Evolutionary conservation across 1,140 invertebrate species (phyloP).

Genomic region (Mya arenaria): DNA sequence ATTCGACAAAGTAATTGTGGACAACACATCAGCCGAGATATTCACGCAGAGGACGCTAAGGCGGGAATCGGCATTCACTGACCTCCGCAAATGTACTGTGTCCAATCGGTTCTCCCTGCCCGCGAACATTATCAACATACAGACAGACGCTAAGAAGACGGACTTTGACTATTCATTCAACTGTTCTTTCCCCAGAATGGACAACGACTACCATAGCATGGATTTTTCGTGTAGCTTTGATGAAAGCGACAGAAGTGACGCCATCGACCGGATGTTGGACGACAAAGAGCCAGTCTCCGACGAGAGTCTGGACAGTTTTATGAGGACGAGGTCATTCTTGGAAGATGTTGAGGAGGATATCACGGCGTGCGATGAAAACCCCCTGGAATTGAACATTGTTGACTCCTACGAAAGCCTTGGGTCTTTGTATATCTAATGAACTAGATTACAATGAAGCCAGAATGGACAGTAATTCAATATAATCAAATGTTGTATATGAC

Average conservation of each 20-base stretch:
- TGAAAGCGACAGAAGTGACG: neutral
- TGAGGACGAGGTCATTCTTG: neutral
- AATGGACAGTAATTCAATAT: no score
- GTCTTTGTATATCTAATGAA: no score
- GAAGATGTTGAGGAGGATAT: no score
- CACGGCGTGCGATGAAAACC: no score
- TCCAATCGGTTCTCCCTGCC: constrained; percentile 19
- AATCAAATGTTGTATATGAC: no score
- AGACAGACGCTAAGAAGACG: neutral
- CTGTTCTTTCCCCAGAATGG: constrained; percentile 41
- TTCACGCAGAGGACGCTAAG: constrained; percentile 8
- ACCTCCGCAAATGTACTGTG: constrained; percentile 6
- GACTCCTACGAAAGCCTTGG: no score
- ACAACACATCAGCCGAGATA: neutral
- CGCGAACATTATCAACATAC: neutral
- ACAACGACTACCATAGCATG: constrained; percentile 10
- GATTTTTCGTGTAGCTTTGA: constrained; percentile 5
- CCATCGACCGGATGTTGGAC: neutral
- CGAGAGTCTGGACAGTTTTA: neutral
- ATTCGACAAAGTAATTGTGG: neutral
- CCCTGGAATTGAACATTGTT: no score
- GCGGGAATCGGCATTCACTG: constrained; percentile 31
- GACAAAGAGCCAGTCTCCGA: neutral
- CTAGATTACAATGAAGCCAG: no score
- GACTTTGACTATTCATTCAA: constrained; percentile 42